Percentiles rank a stretch among this genome's conserved stretches.
phyloP scores from a whole-genome alignment of 2,797 vertebrate genomes.

The Amniataba percoides region DNA sequence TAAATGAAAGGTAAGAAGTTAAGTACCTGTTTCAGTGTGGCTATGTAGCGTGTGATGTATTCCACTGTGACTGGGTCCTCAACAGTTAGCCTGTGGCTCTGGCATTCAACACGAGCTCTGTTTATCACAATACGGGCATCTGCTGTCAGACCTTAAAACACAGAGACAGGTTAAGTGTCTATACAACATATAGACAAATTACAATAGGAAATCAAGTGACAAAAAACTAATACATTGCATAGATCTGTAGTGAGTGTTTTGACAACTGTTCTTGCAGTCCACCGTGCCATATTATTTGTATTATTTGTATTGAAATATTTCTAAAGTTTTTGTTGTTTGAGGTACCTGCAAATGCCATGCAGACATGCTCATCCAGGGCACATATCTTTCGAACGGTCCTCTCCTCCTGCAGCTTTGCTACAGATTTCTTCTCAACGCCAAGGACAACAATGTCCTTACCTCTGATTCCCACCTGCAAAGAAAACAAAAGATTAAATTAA shows the following conservation, averaged over 20 bases:
- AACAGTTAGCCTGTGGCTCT: slow-evolving; percentile 92
- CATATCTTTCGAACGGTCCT: slow-evolving; percentile 90
- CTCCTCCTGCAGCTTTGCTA: slow-evolving; percentile 89
- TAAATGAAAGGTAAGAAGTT: background rate
- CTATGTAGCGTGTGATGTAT: slow-evolving; percentile 93
- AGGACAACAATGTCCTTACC: slow-evolving; percentile 89
- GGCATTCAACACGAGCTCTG: slow-evolving; percentile 91
- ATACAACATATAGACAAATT: background rate
- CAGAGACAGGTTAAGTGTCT: background rate
- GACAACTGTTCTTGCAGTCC: background rate
- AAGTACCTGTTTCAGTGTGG: slow-evolving; percentile 91
- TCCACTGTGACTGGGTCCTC: slow-evolving; percentile 93
- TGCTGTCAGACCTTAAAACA: slow-evolving; percentile 88
- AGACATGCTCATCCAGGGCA: slow-evolving; percentile 89
- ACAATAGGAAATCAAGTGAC: background rate
- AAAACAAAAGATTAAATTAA: background rate
- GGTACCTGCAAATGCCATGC: slow-evolving; percentile 90
- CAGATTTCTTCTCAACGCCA: slow-evolving; percentile 89
- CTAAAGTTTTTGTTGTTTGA: background rate
- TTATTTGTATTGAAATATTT: background rate
- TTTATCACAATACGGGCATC: slow-evolving; percentile 93
- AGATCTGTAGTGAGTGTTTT: background rate
- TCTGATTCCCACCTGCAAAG: slow-evolving; percentile 87
- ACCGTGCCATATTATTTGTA: background rate
- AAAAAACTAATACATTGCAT: background rate